phyloP scores from a whole-genome alignment of 1,140 invertebrate genomes.

The Ladona fulva region DNA sequence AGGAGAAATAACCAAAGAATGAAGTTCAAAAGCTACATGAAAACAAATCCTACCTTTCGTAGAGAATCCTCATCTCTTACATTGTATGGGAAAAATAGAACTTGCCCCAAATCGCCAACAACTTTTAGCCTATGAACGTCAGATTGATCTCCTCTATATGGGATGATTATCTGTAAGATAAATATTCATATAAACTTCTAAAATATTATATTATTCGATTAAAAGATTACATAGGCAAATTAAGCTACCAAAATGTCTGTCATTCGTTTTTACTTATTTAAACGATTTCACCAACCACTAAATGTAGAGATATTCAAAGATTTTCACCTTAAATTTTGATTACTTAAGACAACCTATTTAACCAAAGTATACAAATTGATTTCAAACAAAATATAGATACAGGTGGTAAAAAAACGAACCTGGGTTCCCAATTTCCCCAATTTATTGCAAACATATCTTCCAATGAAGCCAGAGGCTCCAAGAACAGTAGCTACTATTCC shows the following conservation, averaged over 20 bases:
- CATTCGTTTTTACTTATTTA: no score
- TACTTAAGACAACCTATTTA: not conserved
- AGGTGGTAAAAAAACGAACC: constrained; percentile 37
- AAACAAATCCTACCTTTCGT: constrained; percentile 46
- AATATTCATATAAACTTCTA: not conserved
- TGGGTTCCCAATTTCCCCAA: constrained; percentile 81
- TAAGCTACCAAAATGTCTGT: no score
- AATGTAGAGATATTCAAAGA: not conserved
- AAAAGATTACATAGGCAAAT: not conserved
- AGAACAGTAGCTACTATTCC: constrained; percentile 96
- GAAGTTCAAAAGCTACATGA: not conserved
- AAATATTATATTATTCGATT: not conserved
- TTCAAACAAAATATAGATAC: not conserved
- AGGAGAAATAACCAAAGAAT: not conserved
- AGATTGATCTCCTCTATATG: constrained; percentile 82
- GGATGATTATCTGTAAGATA: constrained; percentile 72
- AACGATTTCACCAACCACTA: no score
- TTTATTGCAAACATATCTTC: constrained; percentile 73
- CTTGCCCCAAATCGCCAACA: constrained; percentile 90
- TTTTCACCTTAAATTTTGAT: no score
- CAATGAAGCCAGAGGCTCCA: constrained; percentile 82
- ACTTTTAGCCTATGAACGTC: constrained; percentile 67
- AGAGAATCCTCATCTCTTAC: constrained; percentile 84
- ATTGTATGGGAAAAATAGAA: constrained; percentile 80
- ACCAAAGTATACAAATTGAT: not conserved